These are phyloP conservation scores for Zoanthus sociatus DNA, from an alignment of 92 coral and sea anemone species.

Conservation along the genomic window DNA sequence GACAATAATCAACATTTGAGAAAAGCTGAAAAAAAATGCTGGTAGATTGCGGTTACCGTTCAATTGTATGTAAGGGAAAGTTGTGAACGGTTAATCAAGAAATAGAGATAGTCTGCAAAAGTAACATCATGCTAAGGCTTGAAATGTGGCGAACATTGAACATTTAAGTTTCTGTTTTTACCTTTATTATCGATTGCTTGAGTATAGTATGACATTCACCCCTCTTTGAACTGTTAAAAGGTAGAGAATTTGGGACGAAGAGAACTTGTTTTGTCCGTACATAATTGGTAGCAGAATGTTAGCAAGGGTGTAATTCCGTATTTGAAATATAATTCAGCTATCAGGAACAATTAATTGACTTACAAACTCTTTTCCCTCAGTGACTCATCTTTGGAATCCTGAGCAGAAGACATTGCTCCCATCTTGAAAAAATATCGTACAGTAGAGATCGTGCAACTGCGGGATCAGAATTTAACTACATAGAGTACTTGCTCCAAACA, in stretches of 20 bases:
- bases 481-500: neutral
- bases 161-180: constrained; percentile 5
- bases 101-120: neutral
- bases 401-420: no score
- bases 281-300: no score
- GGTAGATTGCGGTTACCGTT: constrained; percentile 1
- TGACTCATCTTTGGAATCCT: no score
- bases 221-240: constrained; percentile 7
- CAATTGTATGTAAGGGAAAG: neutral
- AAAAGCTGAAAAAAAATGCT: neutral
- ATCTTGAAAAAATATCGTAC: no score
- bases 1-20: neutral
- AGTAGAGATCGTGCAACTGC: no score
- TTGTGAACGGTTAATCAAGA: neutral
- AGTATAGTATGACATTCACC: constrained; percentile 10
- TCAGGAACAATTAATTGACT: no score
- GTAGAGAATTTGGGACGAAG: neutral
- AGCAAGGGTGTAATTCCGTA: no score
- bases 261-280: neutral
- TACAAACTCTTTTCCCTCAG: no score
- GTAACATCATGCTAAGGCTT: constrained; percentile 5
- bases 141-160: constrained; percentile 1
- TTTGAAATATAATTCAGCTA: no score
- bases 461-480: neutral
- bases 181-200: neutral